Evolutionary conservation across 2,888 invertebrate genomes (phyloP).

Genomic region (Stegana nigrithorax): DNA sequence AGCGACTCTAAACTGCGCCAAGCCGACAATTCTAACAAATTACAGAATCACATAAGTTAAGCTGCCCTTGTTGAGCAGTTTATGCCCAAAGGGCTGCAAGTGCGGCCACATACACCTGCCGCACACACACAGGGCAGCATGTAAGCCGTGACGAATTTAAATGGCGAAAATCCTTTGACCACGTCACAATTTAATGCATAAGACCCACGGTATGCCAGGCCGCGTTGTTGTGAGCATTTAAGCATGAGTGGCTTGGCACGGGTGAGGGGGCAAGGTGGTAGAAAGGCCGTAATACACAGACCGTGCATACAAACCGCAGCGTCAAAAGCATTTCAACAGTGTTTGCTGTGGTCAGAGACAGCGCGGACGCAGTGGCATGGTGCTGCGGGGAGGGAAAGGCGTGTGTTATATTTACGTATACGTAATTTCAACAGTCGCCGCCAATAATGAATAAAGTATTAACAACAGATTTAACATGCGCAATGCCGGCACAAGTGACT

Average conservation of each 20-base stretch:
- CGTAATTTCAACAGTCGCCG: constrained; percentile 28
- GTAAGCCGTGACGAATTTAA: constrained; percentile 39
- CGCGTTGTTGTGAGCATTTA: no score
- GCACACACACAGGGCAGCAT: background rate
- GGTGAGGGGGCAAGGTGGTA: no score
- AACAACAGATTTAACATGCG: constrained; percentile 26
- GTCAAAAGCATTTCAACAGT: constrained; percentile 27
- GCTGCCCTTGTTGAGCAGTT: constrained; percentile 30
- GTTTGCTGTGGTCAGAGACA: background rate
- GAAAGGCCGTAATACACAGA: no score
- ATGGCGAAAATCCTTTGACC: constrained; percentile 36
- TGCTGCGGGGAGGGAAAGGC: background rate
- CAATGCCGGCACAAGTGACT: background rate
- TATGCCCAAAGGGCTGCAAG: constrained; percentile 30
- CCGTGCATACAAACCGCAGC: constrained; percentile 47
- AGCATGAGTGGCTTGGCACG: no score
- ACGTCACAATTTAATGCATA: constrained; percentile 40
- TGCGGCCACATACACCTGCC: constrained; percentile 30
- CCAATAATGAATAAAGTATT: constrained; percentile 48
- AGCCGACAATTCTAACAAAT: constrained; percentile 28
- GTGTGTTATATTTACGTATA: constrained; percentile 35
- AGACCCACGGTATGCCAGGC: no score
- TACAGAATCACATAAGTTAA: constrained; percentile 33
- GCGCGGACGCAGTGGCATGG: background rate
- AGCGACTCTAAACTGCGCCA: background rate